phyloP scores from a whole-genome alignment of 2,113 vertebrate genomes.

The Neolamprologus hecqui region DNA sequence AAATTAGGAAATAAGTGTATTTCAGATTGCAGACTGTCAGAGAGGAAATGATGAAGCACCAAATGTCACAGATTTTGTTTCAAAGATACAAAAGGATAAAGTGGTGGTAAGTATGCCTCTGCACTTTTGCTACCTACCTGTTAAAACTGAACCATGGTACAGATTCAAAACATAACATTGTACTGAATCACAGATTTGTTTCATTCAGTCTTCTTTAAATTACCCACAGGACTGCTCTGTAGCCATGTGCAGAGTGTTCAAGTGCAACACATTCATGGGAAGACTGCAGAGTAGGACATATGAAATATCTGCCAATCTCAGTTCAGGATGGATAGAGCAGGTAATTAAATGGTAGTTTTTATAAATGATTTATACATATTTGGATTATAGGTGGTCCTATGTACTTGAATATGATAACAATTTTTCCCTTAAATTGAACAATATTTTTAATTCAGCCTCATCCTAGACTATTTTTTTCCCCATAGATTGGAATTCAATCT shows the following conservation, averaged over 20 bases:
- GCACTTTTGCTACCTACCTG: background rate
- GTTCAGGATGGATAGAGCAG: slow-evolving; percentile 50
- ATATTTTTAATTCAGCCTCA: background rate
- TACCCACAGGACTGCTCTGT: slow-evolving; percentile 46
- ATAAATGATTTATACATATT: background rate
- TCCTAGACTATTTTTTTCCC: fast-evolving
- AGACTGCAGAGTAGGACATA: slow-evolving; percentile 40
- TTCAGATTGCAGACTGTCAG: slow-evolving; percentile 64
- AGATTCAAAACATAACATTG: background rate
- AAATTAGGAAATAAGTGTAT: background rate
- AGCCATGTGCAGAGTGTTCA: slow-evolving; percentile 25
- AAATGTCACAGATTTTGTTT: background rate
- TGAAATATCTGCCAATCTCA: slow-evolving; percentile 65
- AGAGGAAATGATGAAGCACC: background rate
- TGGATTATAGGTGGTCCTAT: background rate
- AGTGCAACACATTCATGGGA: slow-evolving; percentile 46
- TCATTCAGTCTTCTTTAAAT: background rate
- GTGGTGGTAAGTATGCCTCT: slow-evolving; percentile 42
- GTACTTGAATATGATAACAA: background rate
- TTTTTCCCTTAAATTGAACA: slow-evolving; percentile 29
- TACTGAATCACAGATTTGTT: background rate
- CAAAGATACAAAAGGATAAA: slow-evolving; percentile 26
- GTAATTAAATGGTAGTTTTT: slow-evolving; percentile 9
- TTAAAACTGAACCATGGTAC: background rate
- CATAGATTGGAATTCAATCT: background rate